phyloP scores from a whole-genome alignment of 1,140 invertebrate species.

The Ceratina japonica region DNA sequence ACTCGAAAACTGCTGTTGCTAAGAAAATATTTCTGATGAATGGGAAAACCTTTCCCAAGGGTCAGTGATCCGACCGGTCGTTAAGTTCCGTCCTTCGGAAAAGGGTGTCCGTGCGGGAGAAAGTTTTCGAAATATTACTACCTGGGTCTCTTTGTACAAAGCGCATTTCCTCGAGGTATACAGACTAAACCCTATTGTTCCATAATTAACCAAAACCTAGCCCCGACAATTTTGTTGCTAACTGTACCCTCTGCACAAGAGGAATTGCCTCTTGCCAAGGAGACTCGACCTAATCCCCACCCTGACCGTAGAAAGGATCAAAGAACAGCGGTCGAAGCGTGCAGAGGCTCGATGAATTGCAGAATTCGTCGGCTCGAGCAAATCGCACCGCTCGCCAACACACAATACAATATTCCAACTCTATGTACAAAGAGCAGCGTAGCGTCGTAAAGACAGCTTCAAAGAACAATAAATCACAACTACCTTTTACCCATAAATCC shows the following conservation, averaged over 20 bases:
- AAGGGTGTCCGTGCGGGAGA: too few relatives aligned
- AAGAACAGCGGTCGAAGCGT: conserved; percentile 1
- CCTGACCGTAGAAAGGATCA: neutral
- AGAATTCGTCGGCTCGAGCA: neutral
- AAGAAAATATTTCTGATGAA: too few relatives aligned
- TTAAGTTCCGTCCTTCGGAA: too few relatives aligned
- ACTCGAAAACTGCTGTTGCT: too few relatives aligned
- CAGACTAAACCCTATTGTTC: neutral
- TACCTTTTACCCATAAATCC: too few relatives aligned
- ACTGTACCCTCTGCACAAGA: neutral
- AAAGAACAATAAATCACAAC: too few relatives aligned
- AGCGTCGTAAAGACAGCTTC: too few relatives aligned
- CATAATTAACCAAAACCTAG: neutral
- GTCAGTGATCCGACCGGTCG: too few relatives aligned
- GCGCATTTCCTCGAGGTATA: neutral
- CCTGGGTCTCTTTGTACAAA: neutral
- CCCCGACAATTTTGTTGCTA: neutral
- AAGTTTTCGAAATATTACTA: too few relatives aligned
- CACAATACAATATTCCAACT: neutral
- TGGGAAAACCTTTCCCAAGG: too few relatives aligned
- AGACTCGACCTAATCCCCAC: neutral
- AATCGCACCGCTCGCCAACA: neutral
- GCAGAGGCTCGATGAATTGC: too few relatives aligned
- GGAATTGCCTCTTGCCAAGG: neutral
- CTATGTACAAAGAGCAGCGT: too few relatives aligned